Conservation (phyloP, 2,888 invertebrate genomes). For the Azorinus chamasolen region DNA sequence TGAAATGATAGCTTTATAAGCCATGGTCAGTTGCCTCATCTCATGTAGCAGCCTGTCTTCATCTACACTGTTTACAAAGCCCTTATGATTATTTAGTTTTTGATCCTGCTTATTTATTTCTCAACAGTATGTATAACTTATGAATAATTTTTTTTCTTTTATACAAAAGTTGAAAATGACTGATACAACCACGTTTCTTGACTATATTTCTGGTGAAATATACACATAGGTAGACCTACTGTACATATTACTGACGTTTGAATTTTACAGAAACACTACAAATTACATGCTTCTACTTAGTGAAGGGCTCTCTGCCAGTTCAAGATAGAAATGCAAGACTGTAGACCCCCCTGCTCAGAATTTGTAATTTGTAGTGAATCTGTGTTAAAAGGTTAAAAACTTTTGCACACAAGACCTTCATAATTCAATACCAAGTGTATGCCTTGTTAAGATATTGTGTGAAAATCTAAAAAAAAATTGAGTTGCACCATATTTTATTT, state of each 20-base stretch:
- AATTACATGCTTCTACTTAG: background rate
- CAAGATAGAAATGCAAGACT: too few relatives aligned
- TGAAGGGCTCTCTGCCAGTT: background rate
- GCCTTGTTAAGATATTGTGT: background rate
- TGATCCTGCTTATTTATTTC: too few relatives aligned
- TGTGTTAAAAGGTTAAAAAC: background rate
- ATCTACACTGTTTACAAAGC: too few relatives aligned
- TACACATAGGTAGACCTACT: conserved; percentile 20
- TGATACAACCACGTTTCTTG: too few relatives aligned
- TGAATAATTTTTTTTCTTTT: too few relatives aligned
- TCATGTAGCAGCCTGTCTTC: too few relatives aligned
- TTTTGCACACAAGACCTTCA: conserved; percentile 6
- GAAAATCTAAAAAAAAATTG: conserved; percentile 5
- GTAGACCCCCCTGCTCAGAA: too few relatives aligned
- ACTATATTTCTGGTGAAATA: conserved; percentile 27
- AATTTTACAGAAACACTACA: background rate
- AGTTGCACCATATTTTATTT: conserved; percentile 1
- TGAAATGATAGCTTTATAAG: too few relatives aligned
- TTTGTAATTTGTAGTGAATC: background rate
- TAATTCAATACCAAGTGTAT: background rate
- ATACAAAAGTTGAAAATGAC: too few relatives aligned
- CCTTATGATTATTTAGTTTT: too few relatives aligned
- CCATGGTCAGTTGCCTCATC: too few relatives aligned
- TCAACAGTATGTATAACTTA: too few relatives aligned
- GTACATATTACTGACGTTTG: background rate